Evolutionary conservation across 2,797 vertebrate species (phyloP), one percentile per base, ranked within the genome.

Genomic region (Zenarchopterus dispar): DNA sequence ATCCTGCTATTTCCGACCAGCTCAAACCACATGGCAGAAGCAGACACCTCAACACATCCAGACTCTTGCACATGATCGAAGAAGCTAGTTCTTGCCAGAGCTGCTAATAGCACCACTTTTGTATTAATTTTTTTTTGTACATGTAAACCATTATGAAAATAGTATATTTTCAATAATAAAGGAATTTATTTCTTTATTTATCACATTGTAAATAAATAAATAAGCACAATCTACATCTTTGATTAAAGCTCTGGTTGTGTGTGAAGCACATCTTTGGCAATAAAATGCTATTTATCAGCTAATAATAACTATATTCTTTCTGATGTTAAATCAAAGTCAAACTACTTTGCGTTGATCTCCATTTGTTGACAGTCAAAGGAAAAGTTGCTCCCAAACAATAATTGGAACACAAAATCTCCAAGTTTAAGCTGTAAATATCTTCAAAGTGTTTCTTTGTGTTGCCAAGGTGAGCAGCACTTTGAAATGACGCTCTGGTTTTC

Each of bases 1-100:
- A 88, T 85, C 86, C 81, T 62, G 68, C 68, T 89, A 88, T 88
- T 87, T 84, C 63, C 1, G 22, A 75, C 72, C 51, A 46, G 82
- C 77, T 81, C 75, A 70, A 62, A 72, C 62, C 57, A 43, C 63
- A 54, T 44, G 73, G 54, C 74, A 63, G 56, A 68, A 56, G 36
- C 77, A 60, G 13, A 63, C 17, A 39, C 54, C 43, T 52, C 51
- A 19, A 45, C 59, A 50, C 55, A 46, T 28, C 6, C 39, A 56
- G 56, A 64, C 43, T 49, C 43, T 47, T 24, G 50, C 28, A 50
- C 50, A 53, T 16, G 13, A 58, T 54, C 52, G 43, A 42, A 67
- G 17, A 58, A 53, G 47, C 55, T 49, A 66, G 54, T 72, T 60
- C 13, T 66, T 45, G 2, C 1, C 23, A 13, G 62, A 60, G 61